phyloP scores from a whole-genome alignment of 2,888 invertebrate species.

The Melieria picta region DNA sequence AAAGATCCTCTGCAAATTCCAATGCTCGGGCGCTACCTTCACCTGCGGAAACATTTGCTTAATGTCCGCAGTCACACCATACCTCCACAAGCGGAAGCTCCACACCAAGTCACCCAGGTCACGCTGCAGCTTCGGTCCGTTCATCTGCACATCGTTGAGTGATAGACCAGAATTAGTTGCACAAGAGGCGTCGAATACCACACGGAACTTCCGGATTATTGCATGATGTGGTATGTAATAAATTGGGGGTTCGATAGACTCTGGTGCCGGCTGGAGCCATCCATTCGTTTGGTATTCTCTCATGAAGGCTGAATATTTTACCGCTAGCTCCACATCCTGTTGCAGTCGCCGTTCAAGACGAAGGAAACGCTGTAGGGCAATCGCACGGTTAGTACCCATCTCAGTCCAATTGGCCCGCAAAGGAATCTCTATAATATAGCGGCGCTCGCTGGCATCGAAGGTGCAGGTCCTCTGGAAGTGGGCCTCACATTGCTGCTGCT shows the following conservation, averaged over 20 bases:
- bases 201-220: conserved; percentile 21
- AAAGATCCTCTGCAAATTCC: conserved; percentile 15
- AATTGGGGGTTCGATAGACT: neutral
- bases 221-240: conserved; percentile 18
- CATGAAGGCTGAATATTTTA: neutral
- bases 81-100: no score
- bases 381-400: no score
- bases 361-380: conserved; percentile 1
- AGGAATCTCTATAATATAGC: neutral
- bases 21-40: neutral
- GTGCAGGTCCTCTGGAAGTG: no score
- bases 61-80: no score
- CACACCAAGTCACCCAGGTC: no score
- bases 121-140: conserved; percentile 21
- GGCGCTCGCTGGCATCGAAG: no score
- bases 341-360: conserved; percentile 10
- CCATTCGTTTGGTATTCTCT: conserved; percentile 3
- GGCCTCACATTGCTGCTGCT: no score
- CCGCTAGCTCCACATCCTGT: neutral
- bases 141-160: conserved; percentile 20
- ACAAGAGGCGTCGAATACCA: conserved; percentile 27
- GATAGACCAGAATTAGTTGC: conserved; percentile 23
- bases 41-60: no score
- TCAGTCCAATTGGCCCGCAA: neutral
- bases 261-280: conserved; percentile 1